Evolutionary conservation across 2,797 vertebrate species (phyloP), one percentile per base, ranked within the genome.

Genomic region (Cirrhinus molitorella): DNA sequence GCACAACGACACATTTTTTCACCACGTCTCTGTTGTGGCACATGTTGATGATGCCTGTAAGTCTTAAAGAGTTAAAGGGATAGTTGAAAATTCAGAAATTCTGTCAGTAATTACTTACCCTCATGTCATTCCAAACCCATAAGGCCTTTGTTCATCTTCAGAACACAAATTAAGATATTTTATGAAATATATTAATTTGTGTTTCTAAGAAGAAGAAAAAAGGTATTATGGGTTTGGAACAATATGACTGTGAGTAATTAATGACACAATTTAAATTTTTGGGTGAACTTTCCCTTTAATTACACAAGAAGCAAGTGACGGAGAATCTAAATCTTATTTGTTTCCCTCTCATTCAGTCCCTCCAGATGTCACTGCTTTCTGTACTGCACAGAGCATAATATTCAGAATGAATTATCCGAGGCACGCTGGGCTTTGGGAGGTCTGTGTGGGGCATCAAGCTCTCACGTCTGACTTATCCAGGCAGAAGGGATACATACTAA

Each of bases 1-100:
- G 0, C 91, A 93, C 83, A 85, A 85, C 75, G 87, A 89, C 8
- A 88, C 80, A 0, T 96, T 95, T 85, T 85, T 91, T 31, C 92
- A 95, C 68, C 71, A 91, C 2, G 90, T 92, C 31, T 75, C 87
- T 25, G 49, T 95, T 79, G 88, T 89, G 73, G 91, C 90, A 43
- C 87, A 77, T 49, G 72, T 94, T 21, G 86, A 89, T 25, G 90
- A 95, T 40, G 79, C 93, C 1, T 94, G 95, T 96, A 87, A 93
- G 95, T 70, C 49, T 43, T 83, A 13, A 10, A 37, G 40, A 17
- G 16, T 63, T 13, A 19, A 40, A n/a, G n/a, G n/a, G n/a, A n/a
- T n/a, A n/a, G n/a, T n/a, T n/a, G 31, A 34, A 34, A 34, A 34
- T 2, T 34, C 2, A 34, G n/a, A 34, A 34, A 34, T 34, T 34